Evolutionary conservation across 2,113 vertebrate genomes (phyloP).

Genomic region (Hippocampus guttulatus): DNA sequence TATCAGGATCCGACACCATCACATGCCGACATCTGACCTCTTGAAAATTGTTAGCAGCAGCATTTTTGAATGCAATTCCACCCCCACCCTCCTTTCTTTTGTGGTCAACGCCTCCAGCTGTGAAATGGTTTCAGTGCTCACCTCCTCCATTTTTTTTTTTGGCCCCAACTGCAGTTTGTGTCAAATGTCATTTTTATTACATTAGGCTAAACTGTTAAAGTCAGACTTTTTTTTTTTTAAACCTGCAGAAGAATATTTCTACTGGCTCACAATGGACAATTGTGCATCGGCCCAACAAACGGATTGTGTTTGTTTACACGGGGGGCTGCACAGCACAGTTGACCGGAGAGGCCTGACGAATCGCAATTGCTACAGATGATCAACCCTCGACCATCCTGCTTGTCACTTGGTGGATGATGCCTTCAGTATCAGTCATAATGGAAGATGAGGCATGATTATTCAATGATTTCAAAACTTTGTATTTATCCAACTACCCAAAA

Average conservation of each 20-base stretch:
- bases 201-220: constrained; percentile 26
- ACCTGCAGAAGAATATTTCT: neutral
- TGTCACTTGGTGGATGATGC: neutral
- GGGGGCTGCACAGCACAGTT: constrained; percentile 30
- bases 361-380: constrained; percentile 28
- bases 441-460: no score
- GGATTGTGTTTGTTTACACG: constrained; percentile 53
- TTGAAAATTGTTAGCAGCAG: no score
- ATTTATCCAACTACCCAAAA: neutral
- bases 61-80: no score
- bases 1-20: no score
- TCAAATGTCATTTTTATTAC: neutral
- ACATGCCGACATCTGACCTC: no score
- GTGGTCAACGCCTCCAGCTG: no score
- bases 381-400: constrained; percentile 14
- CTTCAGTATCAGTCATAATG: no score
- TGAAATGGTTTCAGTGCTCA: no score
- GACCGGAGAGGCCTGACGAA: constrained; percentile 21
- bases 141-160: no score
- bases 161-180: no score
- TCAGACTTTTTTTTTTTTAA: neutral
- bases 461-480: no score
- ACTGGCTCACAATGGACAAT: constrained; percentile 31
- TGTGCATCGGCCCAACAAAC: constrained; percentile 29
- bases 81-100: no score